Evolutionary conservation across 2,888 invertebrate genomes (phyloP).

Genomic region (Prostheceraeus crozeri): DNA sequence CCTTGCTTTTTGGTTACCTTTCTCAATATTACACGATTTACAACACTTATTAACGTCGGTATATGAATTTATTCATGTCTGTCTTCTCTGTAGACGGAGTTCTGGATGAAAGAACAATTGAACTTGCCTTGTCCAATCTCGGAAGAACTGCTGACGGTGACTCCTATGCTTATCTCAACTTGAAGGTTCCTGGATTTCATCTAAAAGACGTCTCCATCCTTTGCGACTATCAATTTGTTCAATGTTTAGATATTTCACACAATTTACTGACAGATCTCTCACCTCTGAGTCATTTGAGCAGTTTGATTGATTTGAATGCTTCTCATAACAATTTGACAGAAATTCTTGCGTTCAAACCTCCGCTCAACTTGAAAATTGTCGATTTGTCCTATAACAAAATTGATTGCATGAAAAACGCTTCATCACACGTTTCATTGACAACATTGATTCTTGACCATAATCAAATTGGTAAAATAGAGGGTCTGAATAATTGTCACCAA

Average conservation of each 20-base stretch:
- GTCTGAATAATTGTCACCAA: constrained; percentile 48
- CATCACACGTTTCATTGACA: too few species aligned
- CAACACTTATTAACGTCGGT: too few species aligned
- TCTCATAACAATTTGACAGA: constrained; percentile 55
- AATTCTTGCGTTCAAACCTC: constrained; percentile 45
- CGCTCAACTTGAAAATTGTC: background rate
- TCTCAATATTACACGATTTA: too few species aligned
- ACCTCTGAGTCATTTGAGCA: constrained; percentile 49
- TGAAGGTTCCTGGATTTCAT: constrained; percentile 49
- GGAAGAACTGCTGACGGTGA: constrained; percentile 52
- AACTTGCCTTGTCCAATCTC: constrained; percentile 50
- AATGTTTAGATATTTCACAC: constrained; percentile 43
- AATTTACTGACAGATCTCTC: constrained; percentile 37
- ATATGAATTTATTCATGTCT: too few species aligned
- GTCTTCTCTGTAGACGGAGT: too few species aligned
- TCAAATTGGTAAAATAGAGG: constrained; percentile 46
- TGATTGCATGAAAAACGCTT: too few species aligned
- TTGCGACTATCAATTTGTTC: constrained; percentile 48
- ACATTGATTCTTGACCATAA: constrained; percentile 6
- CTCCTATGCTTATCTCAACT: constrained; percentile 51
- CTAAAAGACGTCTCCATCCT: constrained; percentile 49
- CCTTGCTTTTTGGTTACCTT: too few species aligned
- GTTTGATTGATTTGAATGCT: constrained; percentile 51
- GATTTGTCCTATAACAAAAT: constrained; percentile 41
- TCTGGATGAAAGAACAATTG: constrained; percentile 52